Evolutionary conservation across 2,888 invertebrate genomes (phyloP), one percentile per base, ranked within the genome.

Genomic region (Acleris literana): DNA sequence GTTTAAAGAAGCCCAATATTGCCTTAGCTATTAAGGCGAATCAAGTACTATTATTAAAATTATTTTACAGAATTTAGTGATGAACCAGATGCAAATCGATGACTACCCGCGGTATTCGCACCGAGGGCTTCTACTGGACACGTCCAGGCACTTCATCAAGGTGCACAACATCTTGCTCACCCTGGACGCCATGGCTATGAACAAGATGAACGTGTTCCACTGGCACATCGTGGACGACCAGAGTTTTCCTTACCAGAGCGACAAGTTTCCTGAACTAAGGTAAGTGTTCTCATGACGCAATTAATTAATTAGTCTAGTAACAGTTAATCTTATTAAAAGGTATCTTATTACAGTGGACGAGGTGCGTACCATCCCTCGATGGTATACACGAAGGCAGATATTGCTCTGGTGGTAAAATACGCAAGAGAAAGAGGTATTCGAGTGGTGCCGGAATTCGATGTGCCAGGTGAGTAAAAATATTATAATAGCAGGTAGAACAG

Each of bases 171-270:
- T 97, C 69, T 80, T 93, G 48, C 77, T 93, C 55, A 93, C 92
- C 1, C 77, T 97, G 75, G 96, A 97, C 72, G 95, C 95, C 0
- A 96, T 97, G 96, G 93, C 95, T 0, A 95, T 95, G 83, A 97
- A 97, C 81, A 97, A 97, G 84, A 81, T 97, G 69, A 97, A 97
- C 82, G 96, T 97, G 2, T 95, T 97, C 71, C 97, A 97, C 82
- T 97, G 97, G 97, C 97, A 97, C 83, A 95, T 97, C 61, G 95
- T 95, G 0, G 97, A 97, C 84, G 97, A 97, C 83, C 95, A 96
- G 74, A 95, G 97, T 62, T 97, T 97, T 83, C 97, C 97, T 0
- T 97, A 95, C 79, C 93, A 94, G 71, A 97, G 97, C 78, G 81
- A 77, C 20, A 87, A 78, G n/a, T 98, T 95, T 84, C 98, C 98